These are phyloP conservation scores for Ectropis crepuscularia DNA, from an alignment of 2,888 invertebrate genomes.

Conservation along the genomic window DNA sequence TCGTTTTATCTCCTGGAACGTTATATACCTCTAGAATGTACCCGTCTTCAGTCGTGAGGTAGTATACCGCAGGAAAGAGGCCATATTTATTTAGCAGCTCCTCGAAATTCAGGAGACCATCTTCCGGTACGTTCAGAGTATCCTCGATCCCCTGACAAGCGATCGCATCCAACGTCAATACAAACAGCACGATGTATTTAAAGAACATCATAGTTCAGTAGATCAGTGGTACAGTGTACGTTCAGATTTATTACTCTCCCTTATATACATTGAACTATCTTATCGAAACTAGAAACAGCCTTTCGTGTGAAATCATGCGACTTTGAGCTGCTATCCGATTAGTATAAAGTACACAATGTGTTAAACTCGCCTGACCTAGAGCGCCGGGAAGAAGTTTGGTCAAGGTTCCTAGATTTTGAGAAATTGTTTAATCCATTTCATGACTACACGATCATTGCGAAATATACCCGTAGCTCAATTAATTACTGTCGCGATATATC, in stretches of 20 bases:
- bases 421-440: not conserved
- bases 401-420: slow-evolving; percentile 16
- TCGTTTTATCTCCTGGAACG: slow-evolving; percentile 43
- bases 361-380: slow-evolving; percentile 16
- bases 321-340: slow-evolving; percentile 18
- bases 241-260: slow-evolving; percentile 7
- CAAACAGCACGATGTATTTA: not conserved
- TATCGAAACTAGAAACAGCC: slow-evolving; percentile 25
- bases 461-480: slow-evolving; percentile 15
- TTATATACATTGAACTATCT: slow-evolving; percentile 22
- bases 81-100: slow-evolving; percentile 43
- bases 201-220: slow-evolving; percentile 7
- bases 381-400: slow-evolving; percentile 7
- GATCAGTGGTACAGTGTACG: not conserved
- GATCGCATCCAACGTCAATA: slow-evolving; percentile 3
- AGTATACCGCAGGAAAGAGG: slow-evolving; percentile 37
- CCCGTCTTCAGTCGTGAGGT: slow-evolving; percentile 53
- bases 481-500: not conserved
- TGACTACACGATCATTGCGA: slow-evolving; percentile 12
- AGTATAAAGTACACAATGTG: slow-evolving; percentile 16
- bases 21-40: slow-evolving; percentile 51
- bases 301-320: slow-evolving; percentile 10
- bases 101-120: slow-evolving; percentile 38
- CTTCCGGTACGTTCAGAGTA: slow-evolving; percentile 27
- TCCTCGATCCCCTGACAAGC: slow-evolving; percentile 6